Base-by-base conservation (phyloP, 2,113 vertebrate species). In the Oncorhynchus nerka region DNA sequence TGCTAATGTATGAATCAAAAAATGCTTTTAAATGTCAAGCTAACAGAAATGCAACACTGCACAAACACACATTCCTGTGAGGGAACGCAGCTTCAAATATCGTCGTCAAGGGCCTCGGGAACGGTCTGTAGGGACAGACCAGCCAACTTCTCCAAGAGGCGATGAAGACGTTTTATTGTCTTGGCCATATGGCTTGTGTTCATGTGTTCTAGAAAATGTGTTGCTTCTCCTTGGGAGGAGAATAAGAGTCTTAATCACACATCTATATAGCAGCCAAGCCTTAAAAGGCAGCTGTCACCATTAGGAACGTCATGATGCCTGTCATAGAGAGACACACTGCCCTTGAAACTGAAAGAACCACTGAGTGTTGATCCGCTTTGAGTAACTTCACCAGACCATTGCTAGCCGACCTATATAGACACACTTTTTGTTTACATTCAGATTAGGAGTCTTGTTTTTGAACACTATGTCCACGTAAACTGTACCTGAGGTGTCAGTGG, bases 291-390 rank as follows among this genome's bases (percentile, higher is more conserved):
- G 84, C 84, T 83, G 85, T 82, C 85, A 87, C 83, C 87, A 89
- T 83, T 85, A 83, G 85, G 81, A 88, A 80, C 80, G 83, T 89
- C 86, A 88, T 90, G 84, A 85, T 85, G 84, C 85, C 84, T 81
- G 75, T 74, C 74, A 48, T 70, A 49, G 84, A 45, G 9, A 62
- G 68, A 84, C 75, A 85, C 75, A 75, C 80, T 89, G 89, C 76
- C 89, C 88, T 91, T 90, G 90, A 89, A 89, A 82, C 84, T 85
- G 83, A 84, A 87, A 90, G 86, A 82, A 86, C 90, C 73, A 45
- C 39, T 45, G 34, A 80, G 59, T 62, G 9, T 62, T 62, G 59
- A 62, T 62, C n/a, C 7, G 9, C n/a, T 62, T 24, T 62, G 59
- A 62, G n/a, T 22, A 24, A 62, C 59, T n/a, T 62, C 59, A 11